Evolutionary conservation across 2,113 vertebrate genomes (phyloP).

Genomic region (Orthonyx spaldingii): DNA sequence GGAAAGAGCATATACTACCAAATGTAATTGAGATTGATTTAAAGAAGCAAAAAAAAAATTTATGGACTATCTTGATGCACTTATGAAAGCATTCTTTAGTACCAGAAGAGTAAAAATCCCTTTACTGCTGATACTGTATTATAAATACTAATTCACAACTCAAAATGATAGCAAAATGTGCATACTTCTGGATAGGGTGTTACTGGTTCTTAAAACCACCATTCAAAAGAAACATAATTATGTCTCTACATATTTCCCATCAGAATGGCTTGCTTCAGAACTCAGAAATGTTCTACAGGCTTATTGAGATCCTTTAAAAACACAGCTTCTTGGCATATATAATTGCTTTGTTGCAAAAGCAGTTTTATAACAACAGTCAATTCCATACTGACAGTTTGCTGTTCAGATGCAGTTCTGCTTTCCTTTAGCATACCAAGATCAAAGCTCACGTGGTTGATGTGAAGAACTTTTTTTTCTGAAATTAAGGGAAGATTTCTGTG

Average conservation of each 20-base stretch:
- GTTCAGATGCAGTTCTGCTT: background rate
- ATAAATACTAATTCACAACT: background rate
- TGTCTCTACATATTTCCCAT: background rate
- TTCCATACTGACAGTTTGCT: background rate
- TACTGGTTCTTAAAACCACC: background rate
- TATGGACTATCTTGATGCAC: background rate
- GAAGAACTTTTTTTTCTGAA: background rate
- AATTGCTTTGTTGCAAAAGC: conserved; percentile 39
- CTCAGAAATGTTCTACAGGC: background rate
- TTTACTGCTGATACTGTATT: background rate
- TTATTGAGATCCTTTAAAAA: background rate
- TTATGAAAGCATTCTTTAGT: background rate
- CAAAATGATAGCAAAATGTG: background rate
- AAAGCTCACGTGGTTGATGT: background rate
- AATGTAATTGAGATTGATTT: background rate
- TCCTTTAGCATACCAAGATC: background rate
- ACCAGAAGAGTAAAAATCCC: background rate
- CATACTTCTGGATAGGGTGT: background rate
- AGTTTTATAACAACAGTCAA: background rate
- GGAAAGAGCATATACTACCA: background rate
- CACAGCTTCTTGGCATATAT: background rate
- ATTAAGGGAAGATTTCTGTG: conserved; percentile 20
- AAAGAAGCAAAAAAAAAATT: background rate
- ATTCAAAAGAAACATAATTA: background rate
- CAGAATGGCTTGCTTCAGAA: background rate